Conservation (phyloP, 2,888 invertebrate species). For the Lycaena phlaeas region DNA sequence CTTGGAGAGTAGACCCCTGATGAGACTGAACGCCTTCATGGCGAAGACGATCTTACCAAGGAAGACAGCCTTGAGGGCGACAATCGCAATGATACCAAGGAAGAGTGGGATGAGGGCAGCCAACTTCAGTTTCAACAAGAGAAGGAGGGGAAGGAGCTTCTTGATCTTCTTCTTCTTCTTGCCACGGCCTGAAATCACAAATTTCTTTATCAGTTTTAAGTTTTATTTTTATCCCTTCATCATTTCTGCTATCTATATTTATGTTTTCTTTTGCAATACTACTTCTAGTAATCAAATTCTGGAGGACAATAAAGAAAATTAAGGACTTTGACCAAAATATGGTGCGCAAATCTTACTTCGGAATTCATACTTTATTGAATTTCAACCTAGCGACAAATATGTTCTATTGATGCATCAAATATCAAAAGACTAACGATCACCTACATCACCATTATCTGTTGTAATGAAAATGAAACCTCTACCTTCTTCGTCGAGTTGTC, state of each 20-base stretch:
- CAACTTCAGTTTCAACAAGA: conserved; percentile 84
- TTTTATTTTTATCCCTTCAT: background rate
- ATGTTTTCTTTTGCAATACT: too few relatives aligned
- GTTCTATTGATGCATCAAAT: too few relatives aligned
- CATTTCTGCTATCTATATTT: too few relatives aligned
- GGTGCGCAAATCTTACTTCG: too few relatives aligned
- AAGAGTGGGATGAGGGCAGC: conserved; percentile 84
- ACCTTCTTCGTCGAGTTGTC: conserved; percentile 65
- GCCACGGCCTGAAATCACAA: conserved; percentile 76
- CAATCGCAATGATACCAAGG: conserved; percentile 80
- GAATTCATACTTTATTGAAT: too few relatives aligned
- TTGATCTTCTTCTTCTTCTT: conserved; percentile 84
- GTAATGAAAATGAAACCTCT: too few relatives aligned
- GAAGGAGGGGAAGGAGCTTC: conserved; percentile 81
- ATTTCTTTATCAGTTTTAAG: background rate
- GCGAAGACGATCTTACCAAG: conserved; percentile 89
- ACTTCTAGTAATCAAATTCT: too few relatives aligned
- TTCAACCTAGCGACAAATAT: too few relatives aligned
- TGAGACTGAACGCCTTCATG: conserved; percentile 78
- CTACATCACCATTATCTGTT: too few relatives aligned
- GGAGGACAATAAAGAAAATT: too few relatives aligned
- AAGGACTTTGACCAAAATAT: too few relatives aligned
- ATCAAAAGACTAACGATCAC: too few relatives aligned
- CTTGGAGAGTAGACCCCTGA: conserved; percentile 80
- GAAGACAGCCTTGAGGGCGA: conserved; percentile 87